A percentile compares a stretch with the other conserved stretches of the same genome.
Conservation (phyloP, 1,140 invertebrate genomes). For the Glossosoma conforme region DNA sequence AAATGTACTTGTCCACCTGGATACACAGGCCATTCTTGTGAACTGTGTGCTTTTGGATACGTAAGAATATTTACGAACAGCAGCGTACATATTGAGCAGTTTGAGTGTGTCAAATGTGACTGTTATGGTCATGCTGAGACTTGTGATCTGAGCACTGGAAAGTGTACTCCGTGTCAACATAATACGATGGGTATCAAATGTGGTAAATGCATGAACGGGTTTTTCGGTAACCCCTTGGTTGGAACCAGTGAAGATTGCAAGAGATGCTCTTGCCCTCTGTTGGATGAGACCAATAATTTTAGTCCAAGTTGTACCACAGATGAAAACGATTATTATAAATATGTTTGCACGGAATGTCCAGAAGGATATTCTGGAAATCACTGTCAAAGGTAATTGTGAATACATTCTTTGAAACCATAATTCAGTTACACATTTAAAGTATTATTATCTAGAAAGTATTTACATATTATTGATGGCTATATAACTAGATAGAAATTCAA, state of each 20-base stretch:
- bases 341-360: conserved; percentile 86
- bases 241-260: conserved; percentile 75
- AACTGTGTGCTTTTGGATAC: conserved; percentile 80
- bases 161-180: conserved; percentile 69
- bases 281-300: conserved; percentile 74
- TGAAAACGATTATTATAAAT: conserved; percentile 55
- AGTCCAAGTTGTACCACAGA: conserved; percentile 78
- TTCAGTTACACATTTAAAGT: too few species aligned
- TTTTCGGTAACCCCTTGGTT: conserved; percentile 81
- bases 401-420: neutral
- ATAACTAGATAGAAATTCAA: too few species aligned
- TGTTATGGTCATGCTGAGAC: conserved; percentile 84
- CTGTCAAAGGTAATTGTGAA: conserved; percentile 74
- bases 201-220: conserved; percentile 81
- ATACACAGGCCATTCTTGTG: conserved; percentile 76
- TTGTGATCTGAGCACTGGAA: conserved; percentile 73
- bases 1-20: conserved; percentile 61
- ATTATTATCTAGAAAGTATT: too few species aligned
- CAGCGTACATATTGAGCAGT: conserved; percentile 46
- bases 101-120: conserved; percentile 79
- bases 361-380: conserved; percentile 85
- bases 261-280: conserved; percentile 82
- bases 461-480: too few species aligned
- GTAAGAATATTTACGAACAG: conserved; percentile 63
- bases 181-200: conserved; percentile 68